These are phyloP conservation scores for Urocynchramus pylzowi DNA, from an alignment of 2,113 vertebrate species.

Conservation along the genomic window DNA sequence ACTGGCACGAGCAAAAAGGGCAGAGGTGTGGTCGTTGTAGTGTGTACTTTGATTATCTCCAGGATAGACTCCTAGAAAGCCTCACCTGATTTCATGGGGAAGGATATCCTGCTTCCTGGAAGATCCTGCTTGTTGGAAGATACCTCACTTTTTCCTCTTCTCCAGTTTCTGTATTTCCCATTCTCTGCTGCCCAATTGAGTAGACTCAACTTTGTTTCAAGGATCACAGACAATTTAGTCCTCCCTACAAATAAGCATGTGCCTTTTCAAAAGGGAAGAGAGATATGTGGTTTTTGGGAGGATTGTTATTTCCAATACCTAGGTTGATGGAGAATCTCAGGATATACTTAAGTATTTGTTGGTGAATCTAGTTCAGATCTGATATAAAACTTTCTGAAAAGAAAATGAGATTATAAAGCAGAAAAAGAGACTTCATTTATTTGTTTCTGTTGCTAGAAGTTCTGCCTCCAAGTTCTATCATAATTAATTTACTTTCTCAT, in stretches of 20 bases:
- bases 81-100: neutral
- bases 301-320: neutral
- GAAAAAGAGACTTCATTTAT: neutral
- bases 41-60: neutral
- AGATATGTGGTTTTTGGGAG: neutral
- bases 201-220: neutral
- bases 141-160: neutral
- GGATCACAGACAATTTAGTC: neutral
- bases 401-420: neutral
- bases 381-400: neutral
- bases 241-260: neutral
- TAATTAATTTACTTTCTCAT: neutral
- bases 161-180: neutral
- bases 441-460: neutral
- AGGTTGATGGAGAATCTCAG: neutral
- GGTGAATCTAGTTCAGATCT: neutral
- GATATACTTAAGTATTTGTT: neutral
- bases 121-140: neutral
- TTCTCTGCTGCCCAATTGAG: neutral
- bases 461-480: neutral
- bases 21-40: neutral
- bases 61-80: neutral
- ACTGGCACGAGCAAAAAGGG: neutral
- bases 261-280: neutral
- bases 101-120: neutral